Conservation (phyloP, 2,888 invertebrate genomes). For the Lamellibrachia columna region DNA sequence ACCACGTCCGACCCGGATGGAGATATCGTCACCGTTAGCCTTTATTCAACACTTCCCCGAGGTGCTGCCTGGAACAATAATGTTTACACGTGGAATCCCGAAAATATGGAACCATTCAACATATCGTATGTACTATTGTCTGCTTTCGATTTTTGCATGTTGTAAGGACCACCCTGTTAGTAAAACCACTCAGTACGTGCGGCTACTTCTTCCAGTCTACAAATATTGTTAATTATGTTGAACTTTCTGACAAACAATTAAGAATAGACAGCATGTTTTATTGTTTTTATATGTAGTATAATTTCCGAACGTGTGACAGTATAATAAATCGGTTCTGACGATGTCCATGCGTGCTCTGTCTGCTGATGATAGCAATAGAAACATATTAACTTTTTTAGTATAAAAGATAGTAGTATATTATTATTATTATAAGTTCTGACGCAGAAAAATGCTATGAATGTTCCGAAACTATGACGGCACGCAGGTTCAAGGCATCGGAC, state of each 20-base stretch:
- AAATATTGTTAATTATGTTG: too few species aligned
- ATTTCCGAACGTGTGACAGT: too few species aligned
- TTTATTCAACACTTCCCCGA: not conserved
- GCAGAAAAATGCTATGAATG: not conserved
- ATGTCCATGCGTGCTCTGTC: too few species aligned
- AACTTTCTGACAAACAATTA: too few species aligned
- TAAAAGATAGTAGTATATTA: not conserved
- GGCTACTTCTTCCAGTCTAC: too few species aligned
- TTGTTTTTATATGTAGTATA: too few species aligned
- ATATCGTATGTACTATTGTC: not conserved
- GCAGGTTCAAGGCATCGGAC: not conserved
- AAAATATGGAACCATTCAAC: not conserved
- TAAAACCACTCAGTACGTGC: too few species aligned
- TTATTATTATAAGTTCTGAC: not conserved
- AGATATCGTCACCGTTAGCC: not conserved
- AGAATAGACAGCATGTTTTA: too few species aligned
- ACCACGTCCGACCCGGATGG: not conserved
- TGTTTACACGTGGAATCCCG: not conserved
- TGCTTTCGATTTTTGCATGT: not conserved
- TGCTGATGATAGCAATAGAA: too few species aligned
- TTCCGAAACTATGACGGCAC: not conserved
- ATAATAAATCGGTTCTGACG: too few species aligned
- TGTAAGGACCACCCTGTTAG: accelerated
- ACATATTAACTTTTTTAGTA: not conserved
- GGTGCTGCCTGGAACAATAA: not conserved